Conservation (phyloP, 2,113 vertebrate species). For the Vombatus ursinus region DNA sequence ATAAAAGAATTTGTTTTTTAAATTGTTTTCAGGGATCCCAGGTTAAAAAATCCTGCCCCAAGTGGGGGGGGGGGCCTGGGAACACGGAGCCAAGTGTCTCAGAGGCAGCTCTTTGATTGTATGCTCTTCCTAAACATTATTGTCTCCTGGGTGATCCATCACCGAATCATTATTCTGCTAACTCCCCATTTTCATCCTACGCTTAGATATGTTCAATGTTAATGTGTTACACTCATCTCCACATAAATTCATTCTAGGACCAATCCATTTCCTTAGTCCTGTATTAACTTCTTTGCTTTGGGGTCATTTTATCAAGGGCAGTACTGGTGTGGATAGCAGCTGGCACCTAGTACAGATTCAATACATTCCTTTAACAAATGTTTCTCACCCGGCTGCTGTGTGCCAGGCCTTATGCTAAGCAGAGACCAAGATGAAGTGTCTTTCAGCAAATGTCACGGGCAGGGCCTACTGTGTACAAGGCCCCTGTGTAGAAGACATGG, state of each 20-base stretch:
- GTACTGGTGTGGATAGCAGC: neutral
- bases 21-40: neutral
- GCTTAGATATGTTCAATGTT: neutral
- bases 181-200: neutral
- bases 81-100: slow-evolving; percentile 5
- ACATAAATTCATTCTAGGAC: slow-evolving; percentile 1
- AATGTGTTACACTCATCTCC: neutral
- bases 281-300: neutral
- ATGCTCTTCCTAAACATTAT: neutral
- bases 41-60: neutral
- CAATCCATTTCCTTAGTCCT: neutral
- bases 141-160: slow-evolving; percentile 14
- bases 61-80: too few relatives aligned
- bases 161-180: neutral
- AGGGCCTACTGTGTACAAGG: neutral
- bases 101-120: neutral
- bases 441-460: neutral
- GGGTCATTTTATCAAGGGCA: neutral
- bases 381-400: neutral
- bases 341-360: neutral
- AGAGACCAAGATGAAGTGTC: neutral
- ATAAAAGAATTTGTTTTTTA: neutral
- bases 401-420: neutral
- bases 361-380: neutral
- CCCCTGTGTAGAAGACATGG: neutral